phyloP scores from a whole-genome alignment of 1,140 invertebrate species.

The Diorhabda carinulata region DNA sequence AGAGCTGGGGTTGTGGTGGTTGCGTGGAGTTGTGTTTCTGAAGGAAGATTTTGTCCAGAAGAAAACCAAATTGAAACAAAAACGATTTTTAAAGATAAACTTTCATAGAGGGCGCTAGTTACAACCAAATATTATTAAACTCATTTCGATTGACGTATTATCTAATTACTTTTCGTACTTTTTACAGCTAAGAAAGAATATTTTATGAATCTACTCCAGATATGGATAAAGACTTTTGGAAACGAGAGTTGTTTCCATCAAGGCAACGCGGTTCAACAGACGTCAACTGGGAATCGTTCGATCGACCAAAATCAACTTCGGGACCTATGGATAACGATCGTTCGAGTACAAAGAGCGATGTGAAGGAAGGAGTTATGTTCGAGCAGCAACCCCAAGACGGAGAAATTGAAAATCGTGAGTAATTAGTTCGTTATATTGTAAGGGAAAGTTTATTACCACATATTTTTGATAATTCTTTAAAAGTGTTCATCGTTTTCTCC shows the following conservation, averaged over 20 bases:
- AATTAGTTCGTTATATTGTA: too few species aligned
- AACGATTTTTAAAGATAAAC: too few species aligned
- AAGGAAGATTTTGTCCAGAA: too few species aligned
- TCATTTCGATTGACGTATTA: too few species aligned
- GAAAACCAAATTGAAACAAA: too few species aligned
- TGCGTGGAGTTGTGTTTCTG: too few species aligned
- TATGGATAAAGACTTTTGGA: constrained; percentile 29
- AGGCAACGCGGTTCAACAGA: constrained; percentile 15
- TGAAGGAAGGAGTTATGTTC: constrained; percentile 8
- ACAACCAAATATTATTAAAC: too few species aligned
- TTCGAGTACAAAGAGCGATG: neutral
- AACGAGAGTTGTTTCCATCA: constrained; percentile 24
- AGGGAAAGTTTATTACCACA: too few species aligned
- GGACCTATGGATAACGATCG: neutral
- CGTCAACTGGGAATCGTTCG: neutral
- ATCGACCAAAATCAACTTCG: neutral
- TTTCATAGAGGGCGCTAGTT: too few species aligned
- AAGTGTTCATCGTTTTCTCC: too few species aligned
- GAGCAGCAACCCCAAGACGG: constrained; percentile 9
- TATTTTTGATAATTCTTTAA: too few species aligned
- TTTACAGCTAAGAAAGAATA: neutral
- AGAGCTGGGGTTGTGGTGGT: too few species aligned
- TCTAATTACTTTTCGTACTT: neutral
- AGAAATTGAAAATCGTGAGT: constrained; percentile 9
- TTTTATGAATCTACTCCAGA: neutral